phyloP scores from a whole-genome alignment of 2,113 vertebrate genomes.

The Columba janthina region DNA sequence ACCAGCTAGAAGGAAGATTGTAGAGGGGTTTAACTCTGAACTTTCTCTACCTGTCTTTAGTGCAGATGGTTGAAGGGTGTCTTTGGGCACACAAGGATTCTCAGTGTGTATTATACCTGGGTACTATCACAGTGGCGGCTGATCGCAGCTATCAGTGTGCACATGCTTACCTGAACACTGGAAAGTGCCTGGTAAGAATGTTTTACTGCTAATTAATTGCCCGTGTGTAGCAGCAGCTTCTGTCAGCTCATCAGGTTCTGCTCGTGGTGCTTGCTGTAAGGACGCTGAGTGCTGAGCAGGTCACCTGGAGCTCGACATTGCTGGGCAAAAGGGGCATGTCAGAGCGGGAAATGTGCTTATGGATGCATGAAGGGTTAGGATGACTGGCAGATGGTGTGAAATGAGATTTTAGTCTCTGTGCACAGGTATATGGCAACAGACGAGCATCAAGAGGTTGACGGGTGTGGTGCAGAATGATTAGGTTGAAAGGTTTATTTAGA shows the following conservation, averaged over 20 bases:
- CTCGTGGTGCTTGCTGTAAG: neutral
- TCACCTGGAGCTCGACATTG: neutral
- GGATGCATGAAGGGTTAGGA: neutral
- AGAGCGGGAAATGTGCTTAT: neutral
- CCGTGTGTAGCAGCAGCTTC: neutral
- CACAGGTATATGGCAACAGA: neutral
- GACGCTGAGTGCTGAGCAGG: neutral
- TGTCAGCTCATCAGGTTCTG: neutral
- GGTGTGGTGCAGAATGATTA: neutral
- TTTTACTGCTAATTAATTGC: neutral
- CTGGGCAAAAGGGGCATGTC: no score
- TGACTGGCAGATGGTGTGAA: neutral
- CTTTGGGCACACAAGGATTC: neutral
- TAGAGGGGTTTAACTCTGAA: neutral
- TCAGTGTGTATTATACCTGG: no score
- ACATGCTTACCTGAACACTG: neutral
- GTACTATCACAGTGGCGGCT: neutral
- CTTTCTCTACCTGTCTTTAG: neutral
- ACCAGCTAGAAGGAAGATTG: neutral
- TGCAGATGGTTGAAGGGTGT: neutral
- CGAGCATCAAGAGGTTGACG: neutral
- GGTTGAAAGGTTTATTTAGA: neutral
- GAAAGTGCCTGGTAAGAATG: neutral
- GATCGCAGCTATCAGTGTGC: accelerated
- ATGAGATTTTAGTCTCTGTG: neutral